Evolutionary conservation across 2,888 invertebrate species (phyloP).

Genomic region (Liodrosophila aerea): DNA sequence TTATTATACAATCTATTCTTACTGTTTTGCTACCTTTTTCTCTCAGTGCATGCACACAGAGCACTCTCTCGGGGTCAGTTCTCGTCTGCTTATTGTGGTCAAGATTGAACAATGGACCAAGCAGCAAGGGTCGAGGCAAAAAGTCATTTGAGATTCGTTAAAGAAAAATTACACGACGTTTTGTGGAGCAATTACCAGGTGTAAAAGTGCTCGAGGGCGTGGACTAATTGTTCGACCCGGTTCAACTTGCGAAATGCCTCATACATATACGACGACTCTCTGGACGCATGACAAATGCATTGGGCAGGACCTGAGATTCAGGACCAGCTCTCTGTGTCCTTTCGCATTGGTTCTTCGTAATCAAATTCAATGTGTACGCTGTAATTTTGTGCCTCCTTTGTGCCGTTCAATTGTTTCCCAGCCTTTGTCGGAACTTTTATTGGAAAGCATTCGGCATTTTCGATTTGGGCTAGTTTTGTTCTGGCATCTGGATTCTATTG

Average conservation of each 20-base stretch:
- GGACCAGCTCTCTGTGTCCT: slow-evolving; percentile 1
- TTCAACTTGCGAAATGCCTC: slow-evolving; percentile 32
- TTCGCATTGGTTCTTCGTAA: slow-evolving; percentile 42
- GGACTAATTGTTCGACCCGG: slow-evolving; percentile 73
- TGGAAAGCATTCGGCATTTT: slow-evolving; percentile 46
- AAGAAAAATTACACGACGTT: slow-evolving; percentile 78
- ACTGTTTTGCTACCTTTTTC: too few species aligned
- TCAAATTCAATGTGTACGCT: slow-evolving; percentile 52
- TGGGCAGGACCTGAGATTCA: slow-evolving; percentile 22
- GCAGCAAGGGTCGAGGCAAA: slow-evolving; percentile 27
- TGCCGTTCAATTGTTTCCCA: slow-evolving; percentile 57
- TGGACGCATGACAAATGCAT: slow-evolving; percentile 51
- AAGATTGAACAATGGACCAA: slow-evolving; percentile 37
- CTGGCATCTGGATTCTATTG: neutral
- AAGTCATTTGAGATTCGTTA: slow-evolving; percentile 78
- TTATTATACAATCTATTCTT: too few species aligned
- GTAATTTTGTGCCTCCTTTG: slow-evolving; percentile 66
- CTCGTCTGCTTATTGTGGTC: slow-evolving; percentile 44
- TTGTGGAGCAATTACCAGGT: slow-evolving; percentile 80
- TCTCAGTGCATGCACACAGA: neutral
- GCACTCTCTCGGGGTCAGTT: slow-evolving; percentile 16
- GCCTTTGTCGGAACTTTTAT: slow-evolving; percentile 74
- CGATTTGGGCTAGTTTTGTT: slow-evolving; percentile 10
- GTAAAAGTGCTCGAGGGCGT: slow-evolving; percentile 75
- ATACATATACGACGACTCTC: slow-evolving; percentile 14